Evolutionary conservation across 2,888 invertebrate species (phyloP), one percentile per base, ranked within the genome.

Genomic region (Synanthedon tipuliformis): DNA sequence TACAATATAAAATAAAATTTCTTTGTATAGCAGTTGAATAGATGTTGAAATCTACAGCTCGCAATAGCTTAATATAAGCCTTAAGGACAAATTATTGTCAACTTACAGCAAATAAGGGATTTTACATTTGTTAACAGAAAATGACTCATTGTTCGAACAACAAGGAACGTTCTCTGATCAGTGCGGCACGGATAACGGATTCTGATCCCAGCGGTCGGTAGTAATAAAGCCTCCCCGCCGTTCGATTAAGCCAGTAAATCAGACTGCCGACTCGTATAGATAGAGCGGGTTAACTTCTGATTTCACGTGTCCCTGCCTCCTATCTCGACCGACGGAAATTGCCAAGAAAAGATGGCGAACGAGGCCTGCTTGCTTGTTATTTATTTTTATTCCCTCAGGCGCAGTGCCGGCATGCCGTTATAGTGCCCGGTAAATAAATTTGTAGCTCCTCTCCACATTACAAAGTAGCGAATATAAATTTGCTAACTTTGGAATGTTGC

Each of bases 221-320:
- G 68, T 71, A 75, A 77, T 78, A 79, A 74, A 76, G 71, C 70
- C 62, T 69, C 62, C 62, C 66, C 65, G 64, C 60, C 61, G 68
- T 78, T 75, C 81, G 78, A 80, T 81, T 78, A 78, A 76, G 68
- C 68, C 68, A 71, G 74, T 80, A 80, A 81, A 81, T 80, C 82
- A 80, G 74, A 64, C 71, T 73, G 77, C 75, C 75, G 72, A 68
- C 71, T 78, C 68, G 68, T 69, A 70, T 75, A 78, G 74, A 81
- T 80, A 78, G 74, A 74, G 73, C 65, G 70, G 72, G 75, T 78
- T 80, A 75, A 77, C 75, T 75, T 73, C 71, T 78, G 78, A 83
- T 81, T 83, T 82, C 78, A 81, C 80, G 74, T 81, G 68, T 78
- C 78, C 75, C 61, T 63, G 66, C 48, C 64, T 71, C 68, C 73